These are phyloP conservation scores for Rhagoletis pomonella DNA, from an alignment of 1,140 invertebrate genomes.

Conservation along the genomic window DNA sequence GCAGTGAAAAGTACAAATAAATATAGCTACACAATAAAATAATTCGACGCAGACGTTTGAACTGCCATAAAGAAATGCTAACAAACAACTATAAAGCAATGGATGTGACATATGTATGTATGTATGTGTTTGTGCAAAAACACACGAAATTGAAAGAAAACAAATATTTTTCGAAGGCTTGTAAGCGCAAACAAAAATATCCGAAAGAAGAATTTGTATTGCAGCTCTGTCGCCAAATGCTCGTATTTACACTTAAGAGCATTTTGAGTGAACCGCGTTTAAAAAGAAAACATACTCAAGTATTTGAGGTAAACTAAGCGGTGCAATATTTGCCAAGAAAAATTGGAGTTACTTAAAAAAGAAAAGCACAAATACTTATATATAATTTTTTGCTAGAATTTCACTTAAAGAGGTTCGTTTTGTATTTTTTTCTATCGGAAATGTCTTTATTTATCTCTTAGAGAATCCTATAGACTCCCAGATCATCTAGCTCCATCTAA, in stretches of 20 bases:
- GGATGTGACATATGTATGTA: not conserved
- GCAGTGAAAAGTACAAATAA: not conserved
- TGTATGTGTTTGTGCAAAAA: not conserved
- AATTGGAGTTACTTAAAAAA: not conserved
- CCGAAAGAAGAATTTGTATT: not conserved
- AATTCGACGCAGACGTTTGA: conserved; percentile 12
- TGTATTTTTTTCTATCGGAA: too few species aligned
- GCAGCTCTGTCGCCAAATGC: not conserved
- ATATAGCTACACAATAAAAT: conserved; percentile 36
- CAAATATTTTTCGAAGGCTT: conserved; percentile 13
- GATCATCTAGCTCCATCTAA: too few species aligned
- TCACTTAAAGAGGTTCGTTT: too few species aligned
- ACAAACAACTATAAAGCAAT: not conserved
- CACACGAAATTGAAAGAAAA: conserved; percentile 26
- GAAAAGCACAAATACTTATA: too few species aligned
- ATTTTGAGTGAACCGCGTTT: conserved; percentile 22
- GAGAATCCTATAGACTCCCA: too few species aligned
- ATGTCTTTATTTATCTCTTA: too few species aligned
- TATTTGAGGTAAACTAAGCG: not conserved
- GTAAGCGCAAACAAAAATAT: not conserved
- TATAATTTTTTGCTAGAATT: too few species aligned
- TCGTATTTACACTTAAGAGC: conserved; percentile 25
- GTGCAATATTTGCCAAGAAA: conserved; percentile 24
- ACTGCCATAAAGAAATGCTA: not conserved
- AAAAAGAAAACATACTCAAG: not conserved